phyloP scores from a whole-genome alignment of 1,140 invertebrate genomes.

The Macrocentrus cingulum region DNA sequence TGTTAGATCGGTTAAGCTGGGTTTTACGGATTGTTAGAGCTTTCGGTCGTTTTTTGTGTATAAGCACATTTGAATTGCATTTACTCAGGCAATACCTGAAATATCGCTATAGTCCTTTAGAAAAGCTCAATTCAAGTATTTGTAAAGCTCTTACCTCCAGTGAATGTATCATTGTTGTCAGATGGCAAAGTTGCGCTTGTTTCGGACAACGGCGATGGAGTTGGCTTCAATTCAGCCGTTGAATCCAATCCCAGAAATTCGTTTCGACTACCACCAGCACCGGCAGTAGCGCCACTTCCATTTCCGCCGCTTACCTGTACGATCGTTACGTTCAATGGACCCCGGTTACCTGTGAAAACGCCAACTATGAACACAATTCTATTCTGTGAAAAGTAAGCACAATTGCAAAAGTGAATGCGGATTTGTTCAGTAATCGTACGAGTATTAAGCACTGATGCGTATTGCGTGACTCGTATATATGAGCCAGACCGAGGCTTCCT shows the following conservation, averaged over 20 bases:
- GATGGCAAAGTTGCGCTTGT: conserved; percentile 46
- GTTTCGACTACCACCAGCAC: too few species aligned
- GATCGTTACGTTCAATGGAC: conserved; percentile 51
- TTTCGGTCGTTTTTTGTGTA: too few species aligned
- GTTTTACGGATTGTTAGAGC: too few species aligned
- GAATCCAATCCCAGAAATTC: conserved; percentile 48
- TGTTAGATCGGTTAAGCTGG: too few species aligned
- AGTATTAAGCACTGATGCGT: not conserved
- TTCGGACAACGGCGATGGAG: conserved; percentile 48
- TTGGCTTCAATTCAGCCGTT: conserved; percentile 42
- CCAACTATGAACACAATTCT: too few species aligned
- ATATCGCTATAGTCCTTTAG: too few species aligned
- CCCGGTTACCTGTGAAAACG: conserved; percentile 49
- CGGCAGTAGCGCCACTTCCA: conserved; percentile 38
- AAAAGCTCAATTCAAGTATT: not conserved
- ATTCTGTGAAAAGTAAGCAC: too few species aligned
- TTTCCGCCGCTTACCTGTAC: conserved; percentile 46
- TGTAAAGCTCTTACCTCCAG: conserved; percentile 36
- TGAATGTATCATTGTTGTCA: conserved; percentile 49
- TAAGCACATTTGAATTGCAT: too few species aligned
- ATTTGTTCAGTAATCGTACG: not conserved
- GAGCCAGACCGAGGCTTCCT: not conserved
- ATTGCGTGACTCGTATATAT: conserved; percentile 20
- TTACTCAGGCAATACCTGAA: too few species aligned
- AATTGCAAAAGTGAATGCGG: not conserved